Evolutionary conservation across 1,140 invertebrate species (phyloP), one percentile per base, ranked within the genome.

Genomic region (Micrasema longulum): DNA sequence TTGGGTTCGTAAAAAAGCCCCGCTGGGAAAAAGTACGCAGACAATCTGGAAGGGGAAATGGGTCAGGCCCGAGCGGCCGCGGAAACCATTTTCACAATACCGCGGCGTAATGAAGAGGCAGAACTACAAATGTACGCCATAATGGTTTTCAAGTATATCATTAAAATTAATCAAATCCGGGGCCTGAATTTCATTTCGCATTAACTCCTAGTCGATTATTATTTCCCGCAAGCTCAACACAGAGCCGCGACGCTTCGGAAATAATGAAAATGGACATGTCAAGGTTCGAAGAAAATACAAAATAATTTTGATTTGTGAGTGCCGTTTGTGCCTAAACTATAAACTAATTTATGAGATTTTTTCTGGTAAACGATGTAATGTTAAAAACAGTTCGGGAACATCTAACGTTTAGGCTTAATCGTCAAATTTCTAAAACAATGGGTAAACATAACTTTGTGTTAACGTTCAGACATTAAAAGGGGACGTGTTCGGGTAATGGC

Each of bases 151-250:
- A 35, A 60, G 35, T 41, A 38, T 38, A 60, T 60, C 55, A 60
- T 60, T 60, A 60, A 60, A 60, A 41, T 60, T 16, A 60, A 60
- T 60, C 36, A 60, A 60, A 60, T 60, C 55, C n/a, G 14, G 55
- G 16, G 10, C 35, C 35, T 41, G 55, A 60, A 41, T 60, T 60
- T 60, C 55, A 38, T 60, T 60, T 22, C 14, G 20, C 20, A 60
- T 7, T 60, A 38, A 41, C 41, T 18, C 12, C 35, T 16, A 6
- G 55, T 60, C 50, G 55, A 60, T 60, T 60, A 41, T 60, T 48
- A 16, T 20, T 48, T 48, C 41, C 48, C 48, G 7, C 14, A 18
- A 7, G 55, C 18, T 26, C 16, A 10, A 18, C 35, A 22, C 18
- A 35, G 35, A n/a, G 36, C 36, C 22, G 55, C 7, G 50, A 2